Percentiles rank a stretch among this genome's conserved stretches.
phyloP scores from a whole-genome alignment of 2,113 vertebrate species.

The Cyprinodon brontotheroides region DNA sequence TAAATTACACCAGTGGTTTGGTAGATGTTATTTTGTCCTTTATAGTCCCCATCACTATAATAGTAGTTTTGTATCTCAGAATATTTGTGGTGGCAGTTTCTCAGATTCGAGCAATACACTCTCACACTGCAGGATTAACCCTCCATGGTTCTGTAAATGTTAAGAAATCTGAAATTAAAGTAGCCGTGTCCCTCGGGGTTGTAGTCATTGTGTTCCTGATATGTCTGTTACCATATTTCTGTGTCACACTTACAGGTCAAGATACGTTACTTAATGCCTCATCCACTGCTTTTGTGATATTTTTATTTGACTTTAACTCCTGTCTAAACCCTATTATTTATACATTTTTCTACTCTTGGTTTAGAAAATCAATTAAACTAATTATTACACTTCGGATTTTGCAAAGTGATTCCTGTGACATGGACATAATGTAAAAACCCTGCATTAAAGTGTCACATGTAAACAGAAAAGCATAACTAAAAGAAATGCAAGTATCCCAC shows the following conservation, averaged over 20 bases:
- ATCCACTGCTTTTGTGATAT: not conserved
- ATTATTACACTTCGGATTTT: not conserved
- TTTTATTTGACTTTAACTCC: slow-evolving; percentile 28
- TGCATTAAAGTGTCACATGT: too few species aligned
- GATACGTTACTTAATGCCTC: not conserved
- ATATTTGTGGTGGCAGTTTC: not conserved
- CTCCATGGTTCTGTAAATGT: not conserved
- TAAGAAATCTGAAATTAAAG: slow-evolving; percentile 3
- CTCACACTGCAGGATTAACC: not conserved
- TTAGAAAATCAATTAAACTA: not conserved
- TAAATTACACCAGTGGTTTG: not conserved
- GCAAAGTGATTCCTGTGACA: not conserved
- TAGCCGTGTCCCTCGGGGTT: slow-evolving; percentile 13
- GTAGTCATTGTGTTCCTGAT: slow-evolving; percentile 13
- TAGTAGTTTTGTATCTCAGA: not conserved
- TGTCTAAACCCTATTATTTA: slow-evolving; percentile 35
- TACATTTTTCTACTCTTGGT: not conserved
- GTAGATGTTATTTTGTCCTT: not conserved
- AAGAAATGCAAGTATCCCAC: too few species aligned
- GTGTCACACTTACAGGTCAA: not conserved
- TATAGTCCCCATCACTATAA: not conserved
- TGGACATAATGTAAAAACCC: not conserved
- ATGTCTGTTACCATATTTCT: slow-evolving; percentile 26
- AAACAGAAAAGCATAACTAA: too few species aligned
- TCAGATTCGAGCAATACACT: not conserved